These are phyloP conservation scores for Labeo rohita DNA, from an alignment of 2,113 vertebrate genomes.

Conservation along the genomic window DNA sequence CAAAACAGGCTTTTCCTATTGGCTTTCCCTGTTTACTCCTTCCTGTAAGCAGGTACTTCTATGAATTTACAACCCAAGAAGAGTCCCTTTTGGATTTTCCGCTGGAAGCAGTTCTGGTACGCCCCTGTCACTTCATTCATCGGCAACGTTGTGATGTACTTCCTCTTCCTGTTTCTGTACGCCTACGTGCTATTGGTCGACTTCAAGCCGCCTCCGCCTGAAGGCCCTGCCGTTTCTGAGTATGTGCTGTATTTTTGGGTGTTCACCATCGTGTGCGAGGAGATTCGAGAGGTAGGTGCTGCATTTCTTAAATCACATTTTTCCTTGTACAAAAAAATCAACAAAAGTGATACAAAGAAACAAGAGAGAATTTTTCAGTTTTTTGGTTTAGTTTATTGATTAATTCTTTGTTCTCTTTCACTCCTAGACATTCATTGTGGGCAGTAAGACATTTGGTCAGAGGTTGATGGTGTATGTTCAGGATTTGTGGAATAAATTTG, in stretches of 20 bases:
- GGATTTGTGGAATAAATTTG: slow-evolving; percentile 87
- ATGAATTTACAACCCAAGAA: slow-evolving; percentile 10
- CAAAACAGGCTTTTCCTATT: background rate
- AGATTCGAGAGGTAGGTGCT: slow-evolving; percentile 79
- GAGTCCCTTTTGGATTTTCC: slow-evolving; percentile 67
- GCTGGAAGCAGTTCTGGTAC: slow-evolving; percentile 88
- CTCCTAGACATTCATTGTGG: slow-evolving; percentile 75
- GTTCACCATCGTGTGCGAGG: slow-evolving; percentile 88
- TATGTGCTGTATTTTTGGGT: slow-evolving; percentile 87
- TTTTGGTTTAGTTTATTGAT: background rate
- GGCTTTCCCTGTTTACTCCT: background rate
- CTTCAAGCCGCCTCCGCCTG: slow-evolving; percentile 68
- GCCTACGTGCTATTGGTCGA: slow-evolving; percentile 84
- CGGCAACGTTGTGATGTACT: slow-evolving; percentile 89
- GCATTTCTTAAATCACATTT: background rate
- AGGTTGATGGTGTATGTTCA: slow-evolving; percentile 78
- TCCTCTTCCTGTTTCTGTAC: slow-evolving; percentile 87
- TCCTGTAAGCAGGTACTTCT: slow-evolving; percentile 6
- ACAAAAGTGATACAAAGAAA: background rate
- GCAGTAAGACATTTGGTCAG: slow-evolving; percentile 66
- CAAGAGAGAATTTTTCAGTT: background rate
- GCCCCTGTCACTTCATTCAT: slow-evolving; percentile 86
- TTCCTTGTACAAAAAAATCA: too few relatives aligned
- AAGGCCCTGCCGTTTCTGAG: slow-evolving; percentile 71
- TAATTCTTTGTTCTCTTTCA: background rate